phyloP scores from a whole-genome alignment of 2,888 invertebrate species.

The Drosophila koepferae region DNA sequence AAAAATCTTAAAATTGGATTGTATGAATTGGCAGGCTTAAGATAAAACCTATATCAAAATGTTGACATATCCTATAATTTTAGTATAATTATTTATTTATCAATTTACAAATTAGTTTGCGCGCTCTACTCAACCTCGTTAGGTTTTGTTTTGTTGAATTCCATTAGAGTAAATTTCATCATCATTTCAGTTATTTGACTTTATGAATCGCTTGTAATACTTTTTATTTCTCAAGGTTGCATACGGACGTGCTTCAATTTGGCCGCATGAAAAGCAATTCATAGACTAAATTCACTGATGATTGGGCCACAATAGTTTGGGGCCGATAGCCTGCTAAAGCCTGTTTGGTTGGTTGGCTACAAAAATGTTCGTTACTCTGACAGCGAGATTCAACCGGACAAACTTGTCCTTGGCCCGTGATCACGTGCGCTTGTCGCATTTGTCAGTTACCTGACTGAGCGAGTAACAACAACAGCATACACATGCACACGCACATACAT shows the following conservation, averaged over 20 bases:
- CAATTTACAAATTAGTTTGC: background rate
- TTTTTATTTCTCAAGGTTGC: conserved; percentile 4
- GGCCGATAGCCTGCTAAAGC: background rate
- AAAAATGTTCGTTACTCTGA: conserved; percentile 8
- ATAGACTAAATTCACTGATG: conserved; percentile 3
- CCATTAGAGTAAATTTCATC: conserved; percentile 12
- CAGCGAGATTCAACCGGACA: conserved; percentile 34
- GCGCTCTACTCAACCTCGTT: no score
- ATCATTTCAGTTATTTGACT: conserved; percentile 3
- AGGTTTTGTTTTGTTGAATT: background rate
- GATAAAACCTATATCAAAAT: no score
- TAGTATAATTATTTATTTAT: background rate
- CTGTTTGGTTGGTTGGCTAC: background rate
- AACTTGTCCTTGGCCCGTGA: conserved; percentile 36
- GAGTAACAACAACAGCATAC: background rate
- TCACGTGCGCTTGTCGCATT: conserved; percentile 59
- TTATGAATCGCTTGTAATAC: conserved; percentile 9
- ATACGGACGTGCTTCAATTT: conserved; percentile 15
- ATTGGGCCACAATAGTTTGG: conserved; percentile 6
- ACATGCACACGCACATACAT: conserved; percentile 8
- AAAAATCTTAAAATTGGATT: no score
- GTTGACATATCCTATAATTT: background rate
- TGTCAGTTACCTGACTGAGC: conserved; percentile 40
- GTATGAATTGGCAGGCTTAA: no score
- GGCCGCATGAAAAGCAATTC: background rate